phyloP scores from a whole-genome alignment of 2,888 invertebrate genomes.

The Diaperis boleti region DNA sequence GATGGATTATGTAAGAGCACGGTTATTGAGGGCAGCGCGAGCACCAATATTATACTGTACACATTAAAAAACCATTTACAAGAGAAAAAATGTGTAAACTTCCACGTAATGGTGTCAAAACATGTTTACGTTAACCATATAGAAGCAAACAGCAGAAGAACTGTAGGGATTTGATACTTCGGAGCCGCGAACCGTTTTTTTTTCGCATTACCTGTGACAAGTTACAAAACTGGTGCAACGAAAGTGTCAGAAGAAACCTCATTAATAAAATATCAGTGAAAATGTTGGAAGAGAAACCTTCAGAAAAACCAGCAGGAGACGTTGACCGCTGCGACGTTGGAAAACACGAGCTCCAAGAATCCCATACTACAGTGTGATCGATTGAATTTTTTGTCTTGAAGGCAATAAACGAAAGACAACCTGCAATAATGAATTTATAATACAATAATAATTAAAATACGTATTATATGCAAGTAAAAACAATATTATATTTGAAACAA shows the following conservation, averaged over 20 bases:
- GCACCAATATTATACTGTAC: constrained; percentile 1
- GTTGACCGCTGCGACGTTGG: constrained; percentile 1
- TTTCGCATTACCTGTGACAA: not conserved
- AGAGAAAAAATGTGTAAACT: constrained; percentile 1
- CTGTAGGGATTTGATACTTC: not conserved
- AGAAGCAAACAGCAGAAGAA: not conserved
- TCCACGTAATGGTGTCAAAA: constrained; percentile 3
- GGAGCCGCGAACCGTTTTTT: not conserved
- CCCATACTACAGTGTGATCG: no score
- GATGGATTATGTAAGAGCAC: not conserved
- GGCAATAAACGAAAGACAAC: no score
- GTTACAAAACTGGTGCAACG: constrained; percentile 8
- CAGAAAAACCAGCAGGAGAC: constrained; percentile 1
- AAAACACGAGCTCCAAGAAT: no score
- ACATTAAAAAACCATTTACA: constrained; percentile 4
- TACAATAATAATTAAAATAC: no score
- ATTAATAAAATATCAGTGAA: constrained; percentile 38
- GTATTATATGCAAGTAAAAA: no score
- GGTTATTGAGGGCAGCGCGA: not conserved
- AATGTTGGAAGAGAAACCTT: constrained; percentile 11
- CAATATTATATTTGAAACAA: no score
- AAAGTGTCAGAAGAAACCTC: constrained; percentile 37
- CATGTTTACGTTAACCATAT: not conserved
- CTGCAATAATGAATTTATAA: no score
- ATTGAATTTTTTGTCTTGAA: no score